A percentile compares a stretch with the other conserved stretches of the same genome.
phyloP scores from a whole-genome alignment of 2,888 invertebrate species.

The Eucera pruinosa region DNA sequence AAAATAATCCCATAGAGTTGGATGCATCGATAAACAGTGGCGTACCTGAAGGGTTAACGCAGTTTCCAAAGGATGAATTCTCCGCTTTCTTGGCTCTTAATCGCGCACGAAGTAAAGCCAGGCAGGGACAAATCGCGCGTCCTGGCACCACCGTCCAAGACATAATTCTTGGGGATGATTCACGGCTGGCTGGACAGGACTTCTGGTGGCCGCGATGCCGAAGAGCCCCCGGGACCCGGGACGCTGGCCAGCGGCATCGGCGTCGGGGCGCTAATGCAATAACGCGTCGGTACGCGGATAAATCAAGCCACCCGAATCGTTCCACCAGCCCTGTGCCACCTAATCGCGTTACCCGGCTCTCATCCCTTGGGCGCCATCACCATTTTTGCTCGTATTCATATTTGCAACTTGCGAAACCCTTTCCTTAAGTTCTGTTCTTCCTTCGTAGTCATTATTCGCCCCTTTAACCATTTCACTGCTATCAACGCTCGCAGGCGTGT shows the following conservation, averaged over 20 bases:
- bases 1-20: too few species aligned
- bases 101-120: too few species aligned
- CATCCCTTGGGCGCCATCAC: slow-evolving; percentile 80
- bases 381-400: slow-evolving; percentile 9
- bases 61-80: too few species aligned
- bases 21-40: too few species aligned
- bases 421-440: not conserved
- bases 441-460: not conserved
- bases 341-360: slow-evolving; percentile 80
- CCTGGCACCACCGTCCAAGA: slow-evolving; percentile 64
- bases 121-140: slow-evolving; percentile 59
- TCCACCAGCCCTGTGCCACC: slow-evolving; percentile 70
- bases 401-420: not conserved
- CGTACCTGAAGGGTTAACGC: too few species aligned
- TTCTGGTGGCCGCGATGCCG: slow-evolving; percentile 51
- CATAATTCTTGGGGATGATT: slow-evolving; percentile 76
- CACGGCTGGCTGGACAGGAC: slow-evolving; percentile 68
- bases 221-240: slow-evolving; percentile 49
- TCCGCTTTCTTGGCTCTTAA: too few species aligned
- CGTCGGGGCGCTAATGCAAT: slow-evolving; percentile 82
- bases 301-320: slow-evolving; percentile 79
- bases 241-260: slow-evolving; percentile 59
- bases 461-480: too few species aligned
- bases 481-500: too few species aligned
- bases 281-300: slow-evolving; percentile 80